Percentiles rank a stretch among this genome's conserved stretches.
Evolutionary conservation across 1,140 invertebrate species (phyloP).

Genomic region (Mesaphorura yosii): DNA sequence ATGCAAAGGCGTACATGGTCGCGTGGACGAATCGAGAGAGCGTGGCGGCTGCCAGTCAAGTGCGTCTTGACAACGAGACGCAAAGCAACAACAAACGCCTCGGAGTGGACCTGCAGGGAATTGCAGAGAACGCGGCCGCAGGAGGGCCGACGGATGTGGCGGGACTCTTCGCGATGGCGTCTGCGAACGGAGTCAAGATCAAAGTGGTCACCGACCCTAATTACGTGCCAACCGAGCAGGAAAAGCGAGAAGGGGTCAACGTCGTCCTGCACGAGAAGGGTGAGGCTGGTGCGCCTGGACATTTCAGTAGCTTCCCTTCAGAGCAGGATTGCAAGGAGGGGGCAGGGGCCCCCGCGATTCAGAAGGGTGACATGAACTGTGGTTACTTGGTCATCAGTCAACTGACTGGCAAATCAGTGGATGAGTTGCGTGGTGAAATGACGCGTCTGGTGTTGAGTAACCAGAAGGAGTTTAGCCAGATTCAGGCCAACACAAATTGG

Average conservation of each 20-base stretch:
- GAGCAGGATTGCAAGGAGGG: not conserved
- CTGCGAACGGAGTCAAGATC: not conserved
- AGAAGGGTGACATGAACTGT: not conserved
- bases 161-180: not conserved
- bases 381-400: not conserved
- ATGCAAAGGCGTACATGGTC: constrained; percentile 5
- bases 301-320: not conserved
- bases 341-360: not conserved
- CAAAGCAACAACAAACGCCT: not conserved
- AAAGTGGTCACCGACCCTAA: constrained; percentile 5
- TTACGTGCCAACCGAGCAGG: constrained; percentile 8
- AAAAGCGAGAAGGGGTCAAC: not conserved
- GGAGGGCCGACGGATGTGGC: not conserved
- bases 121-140: not conserved
- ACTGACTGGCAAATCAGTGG: not conserved
- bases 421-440: not conserved
- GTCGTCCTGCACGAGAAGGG: not conserved
- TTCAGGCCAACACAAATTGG: not conserved
- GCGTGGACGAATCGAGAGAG: not conserved
- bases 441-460: not conserved
- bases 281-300: not conserved
- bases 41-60: too few relatives aligned
- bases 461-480: not conserved
- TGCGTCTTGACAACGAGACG: not conserved
- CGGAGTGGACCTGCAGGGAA: not conserved